Evolutionary conservation across 2,113 vertebrate genomes (phyloP).

Genomic region (Barbus barbus): DNA sequence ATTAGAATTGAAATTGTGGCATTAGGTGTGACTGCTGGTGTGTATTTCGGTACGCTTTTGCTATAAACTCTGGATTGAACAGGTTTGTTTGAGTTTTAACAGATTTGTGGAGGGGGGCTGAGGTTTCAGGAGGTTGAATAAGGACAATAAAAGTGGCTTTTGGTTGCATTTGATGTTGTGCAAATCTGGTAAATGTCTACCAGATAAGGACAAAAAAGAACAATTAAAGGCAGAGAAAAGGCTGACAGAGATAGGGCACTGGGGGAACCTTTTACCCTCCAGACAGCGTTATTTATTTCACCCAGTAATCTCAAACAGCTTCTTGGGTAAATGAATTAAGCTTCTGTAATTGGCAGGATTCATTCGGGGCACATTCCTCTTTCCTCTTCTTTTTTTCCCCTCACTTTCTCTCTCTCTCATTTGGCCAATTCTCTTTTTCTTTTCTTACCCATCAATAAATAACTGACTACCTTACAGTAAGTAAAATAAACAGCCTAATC

Average conservation of each 20-base stretch:
- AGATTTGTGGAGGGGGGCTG: not conserved
- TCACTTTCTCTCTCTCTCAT: not conserved
- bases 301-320: constrained; percentile 48
- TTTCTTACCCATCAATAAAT: not conserved
- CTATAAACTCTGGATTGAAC: not conserved
- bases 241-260: not conserved
- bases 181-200: not conserved
- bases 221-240: not conserved
- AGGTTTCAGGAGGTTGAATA: not conserved
- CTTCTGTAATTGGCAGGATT: constrained; percentile 16
- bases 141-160: not conserved
- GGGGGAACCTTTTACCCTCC: constrained; percentile 33
- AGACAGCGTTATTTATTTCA: constrained; percentile 42
- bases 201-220: not conserved
- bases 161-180: not conserved
- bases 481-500: not conserved
- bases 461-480: not conserved
- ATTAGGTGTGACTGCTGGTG: not conserved
- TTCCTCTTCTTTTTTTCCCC: not conserved
- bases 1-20: not conserved
- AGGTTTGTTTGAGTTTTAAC: not conserved
- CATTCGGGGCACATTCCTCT: not conserved
- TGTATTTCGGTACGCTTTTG: not conserved
- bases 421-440: not conserved
- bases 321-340: constrained; percentile 44